A percentile compares a stretch with the other conserved stretches of the same genome.
phyloP scores from a whole-genome alignment of 2,797 vertebrate species.

The Silurus aristotelis region DNA sequence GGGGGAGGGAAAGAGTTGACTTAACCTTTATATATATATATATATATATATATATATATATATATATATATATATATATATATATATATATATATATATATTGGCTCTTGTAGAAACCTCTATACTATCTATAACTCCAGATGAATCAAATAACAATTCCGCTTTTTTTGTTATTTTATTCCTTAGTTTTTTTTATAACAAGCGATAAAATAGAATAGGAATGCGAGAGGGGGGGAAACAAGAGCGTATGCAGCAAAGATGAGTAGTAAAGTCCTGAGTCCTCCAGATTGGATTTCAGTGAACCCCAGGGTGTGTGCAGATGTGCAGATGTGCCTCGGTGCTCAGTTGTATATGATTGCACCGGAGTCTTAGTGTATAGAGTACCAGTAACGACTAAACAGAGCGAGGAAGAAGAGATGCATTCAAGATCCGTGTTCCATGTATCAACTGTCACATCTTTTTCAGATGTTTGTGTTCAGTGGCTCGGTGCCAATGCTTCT shows the following conservation, averaged over 20 bases:
- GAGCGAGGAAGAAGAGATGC: conserved; percentile 18
- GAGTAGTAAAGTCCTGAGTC: neutral
- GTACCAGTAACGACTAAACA: conserved; percentile 33
- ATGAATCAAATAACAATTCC: conserved; percentile 42
- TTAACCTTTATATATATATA: conserved; percentile 65
- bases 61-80: conserved; percentile 62
- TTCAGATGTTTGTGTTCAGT: conserved; percentile 44
- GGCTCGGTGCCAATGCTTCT: conserved; percentile 37
- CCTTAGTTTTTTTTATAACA: conserved; percentile 49
- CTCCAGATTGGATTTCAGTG: conserved; percentile 2
- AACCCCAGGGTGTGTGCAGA: neutral
- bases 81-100: too few relatives aligned
- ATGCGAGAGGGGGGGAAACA: neutral
- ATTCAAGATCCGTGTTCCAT: conserved; percentile 17
- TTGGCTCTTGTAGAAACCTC: conserved; percentile 53
- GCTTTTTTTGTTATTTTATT: conserved; percentile 13
- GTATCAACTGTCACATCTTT: conserved; percentile 27
- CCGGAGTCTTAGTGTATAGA: conserved; percentile 15
- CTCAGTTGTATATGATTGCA: conserved; percentile 16
- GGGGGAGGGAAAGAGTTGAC: conserved; percentile 64
- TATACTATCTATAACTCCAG: conserved; percentile 45
- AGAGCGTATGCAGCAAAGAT: neutral
- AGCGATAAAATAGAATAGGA: conserved; percentile 39
- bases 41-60: neutral
- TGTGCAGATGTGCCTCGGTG: conserved; percentile 15